These are phyloP conservation scores for Cryptophagus acutangulus DNA, from an alignment of 2,888 invertebrate genomes.

Conservation along the genomic window DNA sequence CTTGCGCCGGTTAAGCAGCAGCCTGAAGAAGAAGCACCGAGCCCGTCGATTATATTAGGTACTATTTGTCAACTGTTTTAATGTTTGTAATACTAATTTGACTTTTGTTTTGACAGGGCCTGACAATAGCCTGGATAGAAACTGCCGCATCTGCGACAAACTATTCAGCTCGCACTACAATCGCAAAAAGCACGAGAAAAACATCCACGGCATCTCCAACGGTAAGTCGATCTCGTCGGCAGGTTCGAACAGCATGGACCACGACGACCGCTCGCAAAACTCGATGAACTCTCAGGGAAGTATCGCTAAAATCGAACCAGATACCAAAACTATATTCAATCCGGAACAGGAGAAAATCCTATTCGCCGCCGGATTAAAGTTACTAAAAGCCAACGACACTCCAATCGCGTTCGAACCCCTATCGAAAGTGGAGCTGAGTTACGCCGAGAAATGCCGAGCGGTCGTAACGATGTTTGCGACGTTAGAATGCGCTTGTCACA, in stretches of 20 bases:
- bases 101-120: slow-evolving; percentile 14
- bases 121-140: slow-evolving; percentile 19
- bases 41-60: slow-evolving; percentile 2
- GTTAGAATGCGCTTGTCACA: slow-evolving; percentile 42
- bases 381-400: slow-evolving; percentile 36
- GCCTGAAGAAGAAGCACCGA: neutral
- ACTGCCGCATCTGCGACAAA: slow-evolving; percentile 38
- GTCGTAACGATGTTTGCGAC: slow-evolving; percentile 41
- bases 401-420: slow-evolving; percentile 34
- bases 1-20: slow-evolving; percentile 23
- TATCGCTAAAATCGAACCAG: neutral
- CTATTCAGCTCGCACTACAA: slow-evolving; percentile 37
- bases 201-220: slow-evolving; percentile 21
- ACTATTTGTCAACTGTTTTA: slow-evolving; percentile 5
- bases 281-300: slow-evolving; percentile 1
- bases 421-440: slow-evolving; percentile 41
- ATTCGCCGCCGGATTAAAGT: slow-evolving; percentile 42
- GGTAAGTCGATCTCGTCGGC: neutral
- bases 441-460: slow-evolving; percentile 42
- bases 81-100: slow-evolving; percentile 7
- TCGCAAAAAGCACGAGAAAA: slow-evolving; percentile 38
- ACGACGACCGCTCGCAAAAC: neutral
- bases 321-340: slow-evolving; percentile 17
- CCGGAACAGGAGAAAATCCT: slow-evolving; percentile 40
- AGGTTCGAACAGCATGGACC: neutral